Base-by-base conservation (phyloP, 2,888 invertebrate genomes). In the Oeneis ivallda region DNA sequence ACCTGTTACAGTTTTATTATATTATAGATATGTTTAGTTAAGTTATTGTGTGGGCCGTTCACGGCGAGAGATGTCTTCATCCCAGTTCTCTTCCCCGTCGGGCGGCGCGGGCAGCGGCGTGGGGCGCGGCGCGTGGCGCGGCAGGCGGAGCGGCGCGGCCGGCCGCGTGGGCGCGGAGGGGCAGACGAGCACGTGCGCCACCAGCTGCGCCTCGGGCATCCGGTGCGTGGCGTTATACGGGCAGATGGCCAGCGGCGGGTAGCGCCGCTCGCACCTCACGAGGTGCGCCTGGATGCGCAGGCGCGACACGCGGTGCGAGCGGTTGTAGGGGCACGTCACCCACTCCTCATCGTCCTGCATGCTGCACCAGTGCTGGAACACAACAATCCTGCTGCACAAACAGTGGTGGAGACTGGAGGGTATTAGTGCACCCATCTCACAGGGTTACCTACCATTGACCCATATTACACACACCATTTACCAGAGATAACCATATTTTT, bases 221-320 rank as follows among this genome's bases (percentile, higher is more conserved):
- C 93, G 81, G 71, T 94, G 94, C 0, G 87, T 87, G 0, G 89
- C 88, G 63, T 94, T 94, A 69, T 92, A 94, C 0, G 93, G 93
- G 62, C 94, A 94, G 3, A 87, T 86, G 2, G 78, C 75, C 0
- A 85, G 73, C 1, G 83, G 74, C 0, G 92, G 91, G 69, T 92
- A 81, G 0, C 81, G 84, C 13, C 83, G 76, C 17, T 92, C 82
- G 69, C 94, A 94, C 75, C 93, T 94, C 0, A 93, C 74, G 0
- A 94, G 72, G 74, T 94, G 94, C 0, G 78, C 80, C 64, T 93
- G 93, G 6, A 94, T 76, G 0, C 93, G 87, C 4, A 87, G 88
- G 0, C 85, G 84, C 0, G 88, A 78, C 19, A 94, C 91, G 0
- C 83, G 80, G 72, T 94, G 94, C 0, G 78, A 45, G 0, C 76